Base-by-base conservation (phyloP, 2,113 vertebrate genomes). In the Oceanites oceanicus region DNA sequence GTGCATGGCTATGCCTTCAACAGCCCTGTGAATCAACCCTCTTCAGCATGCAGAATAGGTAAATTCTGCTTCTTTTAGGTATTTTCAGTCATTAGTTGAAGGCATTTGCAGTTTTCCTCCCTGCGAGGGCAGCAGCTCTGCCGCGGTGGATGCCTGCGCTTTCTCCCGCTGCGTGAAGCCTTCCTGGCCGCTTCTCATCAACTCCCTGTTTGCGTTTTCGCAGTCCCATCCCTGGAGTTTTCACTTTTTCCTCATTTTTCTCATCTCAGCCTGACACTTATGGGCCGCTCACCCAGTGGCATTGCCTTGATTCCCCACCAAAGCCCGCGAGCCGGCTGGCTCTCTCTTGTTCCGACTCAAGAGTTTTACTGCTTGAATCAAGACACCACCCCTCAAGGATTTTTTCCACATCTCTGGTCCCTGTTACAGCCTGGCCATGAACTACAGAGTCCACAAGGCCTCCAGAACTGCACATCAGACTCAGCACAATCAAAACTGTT, bases 261-360 rank as follows among this genome's bases (percentile, higher is more conserved):
- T 30, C 53, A 52, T 29, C 53, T 52, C 10, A 0, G 30, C 30
- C 50, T 26, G 16, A 18, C 14, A 23, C 40, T 42, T 19, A 15
- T 1, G 3, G 26, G 3, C 62, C 5, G 2, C 58, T 42, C 6
- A 1, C 36, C 58, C 16, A 1, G n/a, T 20, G 23, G 34, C 62
- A 10, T 16, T 13, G n/a, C 62, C 38, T 53, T 3, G 0, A 30
- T 34, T 53, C 40, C 45, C 71, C 71, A 17, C 29, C 40, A 55
- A 19, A 82, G 20, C 67, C 50, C 25, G 0, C 40, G 36, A 36
- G 13, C 20, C 1, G 2, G 5, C 45, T 2, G 0, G 10, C 14
- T 53, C 45, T 45, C 29, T 53, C 71, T 58, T 68, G 20, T 18
- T 29, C 55, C 34, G 29, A 15, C 29, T 40, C 25, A 20, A n/a